Base-by-base conservation (phyloP, 2,888 invertebrate genomes). In the Dugesia japonica region DNA sequence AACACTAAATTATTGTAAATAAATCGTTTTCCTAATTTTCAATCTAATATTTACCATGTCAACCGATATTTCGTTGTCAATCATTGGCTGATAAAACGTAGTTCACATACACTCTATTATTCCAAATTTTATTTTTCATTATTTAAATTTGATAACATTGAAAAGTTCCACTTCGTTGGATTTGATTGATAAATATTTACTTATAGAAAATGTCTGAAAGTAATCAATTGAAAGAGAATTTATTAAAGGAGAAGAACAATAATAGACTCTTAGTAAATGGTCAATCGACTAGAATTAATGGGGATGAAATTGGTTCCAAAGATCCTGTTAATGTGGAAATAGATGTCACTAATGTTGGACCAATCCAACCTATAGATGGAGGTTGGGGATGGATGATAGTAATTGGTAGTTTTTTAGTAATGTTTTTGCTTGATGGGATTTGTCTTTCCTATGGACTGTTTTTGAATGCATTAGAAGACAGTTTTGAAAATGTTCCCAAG, bases 301-400 rank as follows among this genome's bases (percentile, higher is more conserved):
- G 23, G 7, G 56, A 56, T 4, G 56, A 56, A 9, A 13, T 56
- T n/a, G 56, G 56, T 56, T 56, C 56, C 9, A 56, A 56, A 27
- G 72, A 72, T 72, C 72, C 28, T 1, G 72, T 72, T 4, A 72
- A 27, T 28, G 72, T 72, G 27, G 72, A 72, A 56, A 56, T 56
- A 56, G 56, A 56, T 56, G 56, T 56, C 9, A 56, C 56, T 7
- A 56, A 56, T 56, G 56, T 56, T n/a, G 56, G 56, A 13, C 56
- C 56, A 4, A 56, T 56, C 23, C 56, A 56, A 75, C 81, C 82
- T 1, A 92, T 91, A 0, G 92, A 92, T 84, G 92, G 92, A 13
- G 92, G 92, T 17, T 92, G 90, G 90, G 92, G 92, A 1, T 94
- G 93, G 93, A 90, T 93, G 31, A 89, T 94, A 74, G 92, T 93